Conservation (phyloP, 2,888 invertebrate species). For the Rotaria macrura region DNA sequence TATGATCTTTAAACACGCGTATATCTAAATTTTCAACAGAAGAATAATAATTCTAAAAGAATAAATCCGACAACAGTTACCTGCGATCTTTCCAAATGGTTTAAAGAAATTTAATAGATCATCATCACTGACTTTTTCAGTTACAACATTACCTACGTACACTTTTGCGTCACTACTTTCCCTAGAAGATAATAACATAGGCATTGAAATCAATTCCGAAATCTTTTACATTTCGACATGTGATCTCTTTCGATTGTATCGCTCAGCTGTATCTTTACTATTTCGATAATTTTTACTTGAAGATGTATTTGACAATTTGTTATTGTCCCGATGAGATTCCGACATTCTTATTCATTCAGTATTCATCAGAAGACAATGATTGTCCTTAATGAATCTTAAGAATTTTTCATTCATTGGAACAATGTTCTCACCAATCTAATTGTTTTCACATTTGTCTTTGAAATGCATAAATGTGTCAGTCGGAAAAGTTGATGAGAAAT, state of each 20-base stretch:
- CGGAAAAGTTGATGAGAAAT: too few relatives aligned
- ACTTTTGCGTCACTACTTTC: not conserved
- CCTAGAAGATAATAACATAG: too few relatives aligned
- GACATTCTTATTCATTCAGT: not conserved
- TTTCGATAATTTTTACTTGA: not conserved
- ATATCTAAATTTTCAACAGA: not conserved
- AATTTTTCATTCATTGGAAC: not conserved
- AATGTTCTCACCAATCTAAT: not conserved
- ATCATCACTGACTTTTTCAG: not conserved
- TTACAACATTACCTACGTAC: not conserved
- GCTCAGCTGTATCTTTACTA: not conserved
- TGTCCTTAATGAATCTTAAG: not conserved
- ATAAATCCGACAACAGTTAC: not conserved
- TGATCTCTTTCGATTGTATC: not conserved
- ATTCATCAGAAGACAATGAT: not conserved
- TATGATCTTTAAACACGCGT: not conserved
- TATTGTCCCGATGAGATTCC: not conserved
- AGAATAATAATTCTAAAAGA: too few relatives aligned
- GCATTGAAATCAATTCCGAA: too few relatives aligned
- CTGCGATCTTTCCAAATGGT: not conserved
- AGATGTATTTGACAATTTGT: not conserved
- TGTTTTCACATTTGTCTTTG: not conserved
- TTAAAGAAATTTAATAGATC: slow-evolving; percentile 7
- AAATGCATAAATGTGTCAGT: not conserved
- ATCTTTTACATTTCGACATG: not conserved